These are phyloP conservation scores for Phasianus colchicus DNA, from an alignment of 2,113 vertebrate species.

Conservation along the genomic window DNA sequence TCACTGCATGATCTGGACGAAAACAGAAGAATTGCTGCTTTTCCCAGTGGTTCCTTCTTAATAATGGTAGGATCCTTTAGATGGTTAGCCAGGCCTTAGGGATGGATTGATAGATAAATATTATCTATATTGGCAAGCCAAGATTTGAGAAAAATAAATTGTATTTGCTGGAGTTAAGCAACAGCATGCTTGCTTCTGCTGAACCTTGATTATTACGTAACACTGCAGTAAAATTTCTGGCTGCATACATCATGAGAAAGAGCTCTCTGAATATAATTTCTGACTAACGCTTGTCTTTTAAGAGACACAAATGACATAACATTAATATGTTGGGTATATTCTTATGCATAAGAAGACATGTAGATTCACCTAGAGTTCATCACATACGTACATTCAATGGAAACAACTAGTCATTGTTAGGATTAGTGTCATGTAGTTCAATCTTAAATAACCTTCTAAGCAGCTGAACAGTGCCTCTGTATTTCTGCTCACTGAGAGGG, in stretches of 20 bases:
- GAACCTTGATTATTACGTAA: neutral
- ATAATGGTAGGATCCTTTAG: neutral
- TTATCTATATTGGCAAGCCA: neutral
- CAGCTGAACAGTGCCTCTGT: neutral
- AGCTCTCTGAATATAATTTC: neutral
- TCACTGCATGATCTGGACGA: neutral
- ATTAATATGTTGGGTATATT: neutral
- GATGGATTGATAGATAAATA: neutral
- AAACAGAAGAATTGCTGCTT: neutral
- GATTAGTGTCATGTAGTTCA: neutral
- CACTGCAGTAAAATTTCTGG: neutral
- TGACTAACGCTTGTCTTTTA: neutral
- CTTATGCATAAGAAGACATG: neutral
- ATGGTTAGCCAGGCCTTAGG: neutral
- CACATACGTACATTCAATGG: neutral
- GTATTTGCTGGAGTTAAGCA: neutral
- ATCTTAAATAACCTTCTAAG: neutral
- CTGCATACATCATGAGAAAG: neutral
- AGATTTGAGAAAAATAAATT: constrained; percentile 5
- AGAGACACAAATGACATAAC: neutral
- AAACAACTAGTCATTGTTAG: constrained; percentile 30
- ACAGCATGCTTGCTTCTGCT: neutral
- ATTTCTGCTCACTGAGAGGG: neutral
- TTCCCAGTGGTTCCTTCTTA: neutral
- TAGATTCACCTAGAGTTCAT: neutral